Evolutionary conservation across 2,888 invertebrate genomes (phyloP), one percentile per base, ranked within the genome.

Genomic region (Phasia obesa): DNA sequence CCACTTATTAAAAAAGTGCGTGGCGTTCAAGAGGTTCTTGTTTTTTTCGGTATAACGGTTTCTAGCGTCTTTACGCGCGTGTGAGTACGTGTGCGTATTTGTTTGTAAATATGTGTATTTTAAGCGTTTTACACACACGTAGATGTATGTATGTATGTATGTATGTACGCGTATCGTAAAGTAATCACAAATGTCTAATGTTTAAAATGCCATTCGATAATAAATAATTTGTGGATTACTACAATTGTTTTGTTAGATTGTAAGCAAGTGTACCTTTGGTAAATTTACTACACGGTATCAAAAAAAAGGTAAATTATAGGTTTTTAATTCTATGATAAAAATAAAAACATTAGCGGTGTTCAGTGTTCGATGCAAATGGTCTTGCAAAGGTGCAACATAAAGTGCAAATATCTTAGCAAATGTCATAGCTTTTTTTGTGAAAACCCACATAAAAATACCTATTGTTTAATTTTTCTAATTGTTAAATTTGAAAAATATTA

Each of bases 1-100:
- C 23, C 23, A 13, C 11, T 47, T 2, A 47, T 1, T 4, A 17
- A 17, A 17, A 31, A 42, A 42, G 55, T 74, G 53, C 44, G 64
- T 62, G 25, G n/a, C 3, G 4, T 55, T 55, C 7, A n/a, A 35
- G 31, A 65, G 47, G 44, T 74, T 38, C 47, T 49, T 19, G 31
- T n/a, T 51, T 70, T 42, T 42, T 74, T 77, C 62, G 77, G 77
- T 77, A 77, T 77, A 77, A 77, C 70, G 77, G 55, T 64, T 62
- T 69, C 31, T 25, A 17, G 35, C 17, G 17, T 23, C 35, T 27
- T 55, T 77, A 70, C 35, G 62, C 47, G 69, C 47, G 69, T 62
- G 62, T 62, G 44, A 21, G 31, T 70, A 60, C 23, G 21, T 55
- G 55, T 62, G 77, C 25, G 38, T 62, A 55, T 44, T 57, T 65